Evolutionary conservation across 2,797 vertebrate genomes (phyloP).

Genomic region (Sebastes taczanowskii): DNA sequence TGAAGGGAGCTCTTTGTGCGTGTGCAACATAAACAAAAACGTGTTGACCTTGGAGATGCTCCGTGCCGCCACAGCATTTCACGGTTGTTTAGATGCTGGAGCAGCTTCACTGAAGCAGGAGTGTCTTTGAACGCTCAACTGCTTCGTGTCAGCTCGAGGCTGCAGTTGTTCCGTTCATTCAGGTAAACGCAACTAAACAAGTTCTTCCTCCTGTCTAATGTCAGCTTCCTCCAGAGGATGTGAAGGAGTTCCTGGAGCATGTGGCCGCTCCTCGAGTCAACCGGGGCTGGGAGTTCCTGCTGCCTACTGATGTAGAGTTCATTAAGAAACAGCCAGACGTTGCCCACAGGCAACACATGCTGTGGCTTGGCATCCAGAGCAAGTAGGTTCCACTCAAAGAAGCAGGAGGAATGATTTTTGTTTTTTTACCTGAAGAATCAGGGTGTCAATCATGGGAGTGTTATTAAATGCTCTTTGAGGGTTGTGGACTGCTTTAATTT

Average conservation of each 20-base stretch:
- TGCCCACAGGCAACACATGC: constrained; percentile 96
- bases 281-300: constrained; percentile 96
- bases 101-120: neutral
- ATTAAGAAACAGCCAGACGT: constrained; percentile 96
- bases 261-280: constrained; percentile 92
- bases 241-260: constrained; percentile 98
- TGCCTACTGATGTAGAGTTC: constrained; percentile 91
- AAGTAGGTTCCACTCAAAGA: constrained; percentile 83
- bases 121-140: neutral
- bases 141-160: neutral
- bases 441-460: neutral
- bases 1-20: neutral
- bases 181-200: neutral
- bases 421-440: neutral
- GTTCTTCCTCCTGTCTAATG: neutral
- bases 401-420: neutral
- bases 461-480: neutral
- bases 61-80: neutral
- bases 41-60: neutral
- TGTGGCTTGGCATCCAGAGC: constrained; percentile 97
- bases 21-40: too few species aligned
- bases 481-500: neutral
- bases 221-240: constrained; percentile 96
- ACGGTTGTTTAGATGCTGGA: neutral
- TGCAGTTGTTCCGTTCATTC: neutral